Percentiles rank a stretch among this genome's conserved stretches.
Evolutionary conservation across 2,888 invertebrate species (phyloP).

Genomic region (Busseola fusca): DNA sequence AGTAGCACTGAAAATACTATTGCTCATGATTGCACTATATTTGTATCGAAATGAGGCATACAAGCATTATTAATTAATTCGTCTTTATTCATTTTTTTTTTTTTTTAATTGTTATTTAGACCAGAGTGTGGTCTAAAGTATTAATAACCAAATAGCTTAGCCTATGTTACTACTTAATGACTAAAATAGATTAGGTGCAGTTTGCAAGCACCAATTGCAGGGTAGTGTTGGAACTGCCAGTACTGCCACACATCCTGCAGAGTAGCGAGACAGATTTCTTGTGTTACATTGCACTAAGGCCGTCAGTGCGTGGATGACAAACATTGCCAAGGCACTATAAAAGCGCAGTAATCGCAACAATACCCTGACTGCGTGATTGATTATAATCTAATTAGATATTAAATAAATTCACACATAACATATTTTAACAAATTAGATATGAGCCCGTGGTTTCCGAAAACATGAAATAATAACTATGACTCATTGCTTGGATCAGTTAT

Average conservation of each 20-base stretch:
- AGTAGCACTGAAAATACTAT: background rate
- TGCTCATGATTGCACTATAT: background rate
- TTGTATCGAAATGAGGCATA: background rate
- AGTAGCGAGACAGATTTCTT: background rate
- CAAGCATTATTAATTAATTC: background rate
- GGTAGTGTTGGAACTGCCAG: background rate
- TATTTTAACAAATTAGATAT: background rate
- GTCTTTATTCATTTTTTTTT: background rate
- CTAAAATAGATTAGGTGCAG: background rate
- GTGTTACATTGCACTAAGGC: background rate
- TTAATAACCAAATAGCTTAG: background rate
- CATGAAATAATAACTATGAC: constrained; percentile 9
- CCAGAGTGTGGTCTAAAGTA: background rate
- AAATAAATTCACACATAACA: background rate
- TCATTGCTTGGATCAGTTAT: constrained; percentile 21
- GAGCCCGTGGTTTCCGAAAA: background rate
- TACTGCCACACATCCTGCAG: background rate
- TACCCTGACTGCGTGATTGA: background rate
- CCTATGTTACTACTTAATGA: background rate
- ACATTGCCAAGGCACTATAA: background rate
- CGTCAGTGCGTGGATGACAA: background rate
- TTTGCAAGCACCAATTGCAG: background rate
- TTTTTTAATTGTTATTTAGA: too few relatives aligned
- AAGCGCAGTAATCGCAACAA: background rate
- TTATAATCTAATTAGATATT: background rate